Evolutionary conservation across 2,888 invertebrate species (phyloP).

Genomic region (Hyles lineata): DNA sequence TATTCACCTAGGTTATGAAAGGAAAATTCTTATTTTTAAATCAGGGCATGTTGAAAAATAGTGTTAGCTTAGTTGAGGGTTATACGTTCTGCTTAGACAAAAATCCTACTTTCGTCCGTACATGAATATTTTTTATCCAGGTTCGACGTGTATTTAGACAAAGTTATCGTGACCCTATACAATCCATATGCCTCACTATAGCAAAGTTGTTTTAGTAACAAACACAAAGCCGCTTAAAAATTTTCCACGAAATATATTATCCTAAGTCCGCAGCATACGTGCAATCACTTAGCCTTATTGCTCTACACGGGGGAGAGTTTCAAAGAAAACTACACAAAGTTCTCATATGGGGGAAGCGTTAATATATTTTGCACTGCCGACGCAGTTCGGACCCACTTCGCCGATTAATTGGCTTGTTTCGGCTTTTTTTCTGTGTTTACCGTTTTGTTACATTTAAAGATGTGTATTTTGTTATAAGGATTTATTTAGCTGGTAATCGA

Average conservation of each 20-base stretch:
- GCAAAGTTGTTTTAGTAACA: not conserved
- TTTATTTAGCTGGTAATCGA: not conserved
- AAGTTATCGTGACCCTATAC: not conserved
- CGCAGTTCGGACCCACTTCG: not conserved
- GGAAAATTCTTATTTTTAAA: too few relatives aligned
- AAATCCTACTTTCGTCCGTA: too few relatives aligned
- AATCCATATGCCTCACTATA: not conserved
- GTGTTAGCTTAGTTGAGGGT: too few relatives aligned
- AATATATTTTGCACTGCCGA: slow-evolving; percentile 20
- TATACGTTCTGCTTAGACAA: too few relatives aligned
- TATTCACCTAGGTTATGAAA: too few relatives aligned
- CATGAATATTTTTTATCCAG: too few relatives aligned
- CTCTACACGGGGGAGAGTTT: slow-evolving; percentile 29
- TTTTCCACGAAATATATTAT: not conserved
- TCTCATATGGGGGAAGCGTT: slow-evolving; percentile 10
- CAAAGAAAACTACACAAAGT: slow-evolving; percentile 21
- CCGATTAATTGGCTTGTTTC: slow-evolving; percentile 5
- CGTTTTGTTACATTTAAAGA: not conserved
- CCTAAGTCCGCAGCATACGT: slow-evolving; percentile 42
- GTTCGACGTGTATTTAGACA: too few relatives aligned
- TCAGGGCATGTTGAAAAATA: too few relatives aligned
- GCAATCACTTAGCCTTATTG: slow-evolving; percentile 37
- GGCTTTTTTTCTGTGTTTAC: not conserved
- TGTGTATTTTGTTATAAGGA: not conserved
- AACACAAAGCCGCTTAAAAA: not conserved